Base-by-base conservation (phyloP, 2,888 invertebrate genomes). In the Eristalinus aeneus region DNA sequence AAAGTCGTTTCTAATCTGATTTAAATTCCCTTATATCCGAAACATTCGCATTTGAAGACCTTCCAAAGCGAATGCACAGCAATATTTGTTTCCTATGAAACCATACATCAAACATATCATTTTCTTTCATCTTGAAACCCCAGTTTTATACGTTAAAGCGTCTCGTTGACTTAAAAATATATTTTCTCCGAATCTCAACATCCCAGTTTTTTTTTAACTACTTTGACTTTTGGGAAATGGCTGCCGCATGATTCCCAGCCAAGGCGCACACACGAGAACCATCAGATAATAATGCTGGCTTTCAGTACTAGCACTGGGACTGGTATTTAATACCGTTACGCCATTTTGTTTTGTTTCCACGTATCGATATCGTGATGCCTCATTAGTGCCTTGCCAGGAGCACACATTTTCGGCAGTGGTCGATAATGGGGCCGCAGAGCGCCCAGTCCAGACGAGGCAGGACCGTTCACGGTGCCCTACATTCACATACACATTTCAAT, bases 381-480 rank as follows among this genome's bases (percentile, higher is more conserved):
- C 74, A 75, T 75, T 75, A 75, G 74, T 75, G 58, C 65, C 11
- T 75, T 75, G 39, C 67, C 31, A 46, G 10, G 58, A 75, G 34
- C 60, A 58, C 27, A 67, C 20, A 75, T 75, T 75, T 75, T 67
- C 75, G n/a, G 20, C 23, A 61, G 32, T 36, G 61, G 34, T 68
- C 61, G 61, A 53, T 53, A 60, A 61, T 58, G 61, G 23, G 20
- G 58, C 60, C 58, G 34, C 74, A 58, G 36, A 23, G 31, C 32
- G 34, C 36, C 58, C 31, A 54, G 65, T 67, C 27, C 32, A 27
- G 27, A 3, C 27, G 5, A 27, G 27, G 27, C 27, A 27, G 27
- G 27, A 27, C 2, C 27, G 5, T 27, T 5, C 27, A 27, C 27
- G 36, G 53, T 20, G 32, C 9, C n/a, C 23, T 22, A 31, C 27